Conservation (phyloP, 2,888 invertebrate species). For the Stenodera caucasica region DNA sequence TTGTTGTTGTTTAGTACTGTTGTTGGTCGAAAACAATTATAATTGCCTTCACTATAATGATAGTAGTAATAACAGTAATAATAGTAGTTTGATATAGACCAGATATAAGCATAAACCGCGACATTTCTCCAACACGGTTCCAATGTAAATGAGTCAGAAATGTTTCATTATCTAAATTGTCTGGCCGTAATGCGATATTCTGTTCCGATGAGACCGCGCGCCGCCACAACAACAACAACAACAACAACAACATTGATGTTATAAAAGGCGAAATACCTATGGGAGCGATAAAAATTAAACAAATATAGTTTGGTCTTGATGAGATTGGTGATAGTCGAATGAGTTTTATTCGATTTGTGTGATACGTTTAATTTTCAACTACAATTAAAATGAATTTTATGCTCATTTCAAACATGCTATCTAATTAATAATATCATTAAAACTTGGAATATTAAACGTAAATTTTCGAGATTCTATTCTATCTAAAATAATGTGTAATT, state of each 20-base stretch:
- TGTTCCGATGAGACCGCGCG: conserved; percentile 38
- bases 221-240: conserved; percentile 5
- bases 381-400: conserved; percentile 24
- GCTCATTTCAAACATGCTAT: conserved; percentile 1
- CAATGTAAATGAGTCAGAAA: conserved; percentile 49
- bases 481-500: conserved; percentile 30
- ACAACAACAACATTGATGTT: conserved; percentile 8
- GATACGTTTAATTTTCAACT: conserved; percentile 22
- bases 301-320: conserved; percentile 33
- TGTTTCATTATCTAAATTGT: conserved; percentile 50
- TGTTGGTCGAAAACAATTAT: background rate
- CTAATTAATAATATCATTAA: background rate
- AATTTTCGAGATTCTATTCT: no score
- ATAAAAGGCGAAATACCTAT: conserved; percentile 35
- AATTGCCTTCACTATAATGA: background rate
- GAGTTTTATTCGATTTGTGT: conserved; percentile 25
- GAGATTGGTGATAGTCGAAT: conserved; percentile 21
- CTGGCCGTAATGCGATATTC: conserved; percentile 45
- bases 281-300: conserved; percentile 41
- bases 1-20: background rate
- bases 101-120: conserved; percentile 33
- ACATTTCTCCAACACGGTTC: conserved; percentile 28
- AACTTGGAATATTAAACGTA: no score
- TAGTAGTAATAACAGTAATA: background rate
- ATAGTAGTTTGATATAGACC: conserved; percentile 26